Evolutionary conservation across 2,888 invertebrate genomes (phyloP).

Genomic region (Netelia virgata): DNA sequence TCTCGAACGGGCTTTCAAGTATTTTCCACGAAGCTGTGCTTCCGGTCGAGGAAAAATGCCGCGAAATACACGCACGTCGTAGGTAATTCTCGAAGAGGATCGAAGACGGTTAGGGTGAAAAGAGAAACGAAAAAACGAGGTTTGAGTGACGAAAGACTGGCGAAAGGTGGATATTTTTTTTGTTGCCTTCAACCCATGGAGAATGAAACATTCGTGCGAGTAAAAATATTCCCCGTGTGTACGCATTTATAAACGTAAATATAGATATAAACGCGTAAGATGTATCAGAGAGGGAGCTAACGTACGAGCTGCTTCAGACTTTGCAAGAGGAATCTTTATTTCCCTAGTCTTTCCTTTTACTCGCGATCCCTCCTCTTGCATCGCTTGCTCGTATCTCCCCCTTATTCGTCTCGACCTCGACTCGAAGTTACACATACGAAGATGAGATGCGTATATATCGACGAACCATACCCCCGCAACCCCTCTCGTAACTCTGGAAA

Average conservation of each 20-base stretch:
- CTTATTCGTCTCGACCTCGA: conserved; percentile 52
- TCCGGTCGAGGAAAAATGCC: conserved; percentile 63
- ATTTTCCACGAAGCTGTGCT: conserved; percentile 50
- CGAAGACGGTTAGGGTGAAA: conserved; percentile 23
- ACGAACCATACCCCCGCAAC: conserved; percentile 46
- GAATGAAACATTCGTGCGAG: conserved; percentile 32
- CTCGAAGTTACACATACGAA: conserved; percentile 24
- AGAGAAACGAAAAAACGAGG: conserved; percentile 56
- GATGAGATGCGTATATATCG: conserved; percentile 42
- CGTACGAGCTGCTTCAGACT: conserved; percentile 38
- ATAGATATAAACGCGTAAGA: background rate
- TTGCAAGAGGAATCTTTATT: conserved; percentile 39
- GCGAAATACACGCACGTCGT: conserved; percentile 54
- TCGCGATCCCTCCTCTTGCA: conserved; percentile 22
- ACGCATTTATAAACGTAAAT: background rate
- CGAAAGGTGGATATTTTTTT: conserved; percentile 50
- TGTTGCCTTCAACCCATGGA: background rate
- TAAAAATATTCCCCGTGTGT: conserved; percentile 39
- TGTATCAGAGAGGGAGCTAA: background rate
- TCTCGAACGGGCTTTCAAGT: conserved; percentile 38
- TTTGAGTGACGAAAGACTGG: conserved; percentile 60
- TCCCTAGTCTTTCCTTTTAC: conserved; percentile 31
- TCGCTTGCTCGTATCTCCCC: conserved; percentile 38
- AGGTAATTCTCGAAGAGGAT: conserved; percentile 38
- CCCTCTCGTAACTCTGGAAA: conserved; percentile 70